Evolutionary conservation across 1,140 invertebrate species (phyloP).

Genomic region (Heliconius melpomene): DNA sequence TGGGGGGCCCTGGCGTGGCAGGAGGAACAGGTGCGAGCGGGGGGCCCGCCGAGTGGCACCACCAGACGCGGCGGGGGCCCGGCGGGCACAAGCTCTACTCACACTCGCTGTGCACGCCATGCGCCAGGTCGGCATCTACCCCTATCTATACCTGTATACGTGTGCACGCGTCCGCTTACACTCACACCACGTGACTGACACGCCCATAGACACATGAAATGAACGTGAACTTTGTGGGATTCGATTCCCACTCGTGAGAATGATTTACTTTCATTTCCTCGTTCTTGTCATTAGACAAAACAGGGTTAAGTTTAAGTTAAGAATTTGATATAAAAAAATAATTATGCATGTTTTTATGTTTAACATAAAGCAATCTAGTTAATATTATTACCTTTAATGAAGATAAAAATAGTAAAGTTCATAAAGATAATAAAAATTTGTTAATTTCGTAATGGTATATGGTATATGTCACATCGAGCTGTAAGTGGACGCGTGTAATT

Average conservation of each 20-base stretch:
- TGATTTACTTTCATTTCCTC: too few species aligned
- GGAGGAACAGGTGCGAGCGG: slow-evolving; percentile 72
- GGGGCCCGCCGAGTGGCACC: slow-evolving; percentile 76
- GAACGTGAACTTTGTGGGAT: too few species aligned
- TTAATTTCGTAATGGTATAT: neutral
- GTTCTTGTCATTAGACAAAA: too few species aligned
- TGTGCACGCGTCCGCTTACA: slow-evolving; percentile 7
- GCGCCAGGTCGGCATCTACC: slow-evolving; percentile 67
- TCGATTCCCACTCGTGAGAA: too few species aligned
- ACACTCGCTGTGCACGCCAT: slow-evolving; percentile 79
- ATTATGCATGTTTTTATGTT: neutral
- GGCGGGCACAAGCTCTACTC: slow-evolving; percentile 78
- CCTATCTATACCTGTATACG: slow-evolving; percentile 27
- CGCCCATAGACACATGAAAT: too few species aligned
- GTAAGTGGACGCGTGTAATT: neutral
- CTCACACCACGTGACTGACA: neutral
- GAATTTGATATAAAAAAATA: neutral
- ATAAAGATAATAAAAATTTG: neutral
- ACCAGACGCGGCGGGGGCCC: slow-evolving; percentile 74
- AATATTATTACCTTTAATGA: neutral
- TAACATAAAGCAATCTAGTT: neutral
- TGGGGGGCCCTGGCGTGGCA: slow-evolving; percentile 49
- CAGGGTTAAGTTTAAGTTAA: too few species aligned
- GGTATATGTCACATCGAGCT: neutral
- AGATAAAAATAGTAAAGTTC: neutral